Evolutionary conservation across 2,888 invertebrate species (phyloP).

Genomic region (Agrilus cyanescens): DNA sequence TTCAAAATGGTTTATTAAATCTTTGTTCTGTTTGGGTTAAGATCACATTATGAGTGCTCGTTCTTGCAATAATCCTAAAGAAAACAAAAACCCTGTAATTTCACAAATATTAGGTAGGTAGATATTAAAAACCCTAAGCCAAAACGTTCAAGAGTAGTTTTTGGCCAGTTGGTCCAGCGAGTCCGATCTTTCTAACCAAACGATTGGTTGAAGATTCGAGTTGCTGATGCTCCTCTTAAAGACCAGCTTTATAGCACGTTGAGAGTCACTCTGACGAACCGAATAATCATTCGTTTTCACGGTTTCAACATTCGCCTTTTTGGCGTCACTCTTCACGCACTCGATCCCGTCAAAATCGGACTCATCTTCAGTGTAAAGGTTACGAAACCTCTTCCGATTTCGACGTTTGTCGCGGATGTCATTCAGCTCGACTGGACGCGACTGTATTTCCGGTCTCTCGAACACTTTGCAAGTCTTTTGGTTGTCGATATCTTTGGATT

Average conservation of each 20-base stretch:
- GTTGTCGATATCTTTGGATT: no score
- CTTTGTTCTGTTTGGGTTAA: no score
- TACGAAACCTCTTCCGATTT: conserved; percentile 14
- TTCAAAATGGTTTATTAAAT: no score
- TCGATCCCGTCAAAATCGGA: conserved; percentile 4
- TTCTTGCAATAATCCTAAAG: no score
- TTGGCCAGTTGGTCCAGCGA: conserved; percentile 14
- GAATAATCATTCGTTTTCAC: conserved; percentile 11
- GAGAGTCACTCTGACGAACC: conserved; percentile 14
- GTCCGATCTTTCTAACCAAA: conserved; percentile 10
- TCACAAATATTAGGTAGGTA: no score
- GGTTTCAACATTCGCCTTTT: not conserved
- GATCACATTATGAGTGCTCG: no score
- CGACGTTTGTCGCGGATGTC: conserved; percentile 6
- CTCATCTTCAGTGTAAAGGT: conserved; percentile 16
- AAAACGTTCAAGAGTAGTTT: not conserved
- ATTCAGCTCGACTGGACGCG: not conserved
- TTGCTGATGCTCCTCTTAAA: conserved; percentile 15
- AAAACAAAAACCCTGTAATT: no score
- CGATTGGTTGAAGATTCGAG: conserved; percentile 14
- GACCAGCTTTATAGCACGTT: conserved; percentile 14
- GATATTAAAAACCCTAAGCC: no score
- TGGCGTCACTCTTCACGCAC: not conserved
- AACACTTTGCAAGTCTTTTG: no score
- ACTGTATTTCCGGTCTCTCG: no score